Percentiles rank a stretch among this genome's conserved stretches.
phyloP scores from a whole-genome alignment of 2,797 vertebrate species.

The Tolypeutes matacus region DNA sequence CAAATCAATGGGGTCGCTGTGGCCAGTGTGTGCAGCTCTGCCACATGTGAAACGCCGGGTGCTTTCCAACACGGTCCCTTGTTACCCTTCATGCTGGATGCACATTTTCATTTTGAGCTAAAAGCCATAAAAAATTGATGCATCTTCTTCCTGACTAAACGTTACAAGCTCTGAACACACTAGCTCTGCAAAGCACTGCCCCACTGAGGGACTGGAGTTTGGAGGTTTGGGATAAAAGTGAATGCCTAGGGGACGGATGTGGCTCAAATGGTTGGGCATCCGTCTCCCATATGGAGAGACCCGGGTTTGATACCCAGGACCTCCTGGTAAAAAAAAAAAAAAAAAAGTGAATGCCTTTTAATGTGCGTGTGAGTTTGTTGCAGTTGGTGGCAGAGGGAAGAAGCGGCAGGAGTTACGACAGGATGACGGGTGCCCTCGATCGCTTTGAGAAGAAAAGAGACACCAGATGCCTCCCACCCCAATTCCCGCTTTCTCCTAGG shows the following conservation, averaged over 20 bases:
- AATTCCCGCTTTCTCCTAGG: too few species aligned
- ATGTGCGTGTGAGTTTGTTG: background rate
- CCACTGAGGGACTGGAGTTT: background rate
- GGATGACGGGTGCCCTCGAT: too few species aligned
- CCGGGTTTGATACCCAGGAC: too few species aligned
- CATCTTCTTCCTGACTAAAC: background rate
- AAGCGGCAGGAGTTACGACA: too few species aligned
- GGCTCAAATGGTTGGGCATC: too few species aligned
- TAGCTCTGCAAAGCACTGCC: background rate
- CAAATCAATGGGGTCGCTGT: rapidly evolving
- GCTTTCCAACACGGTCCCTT: background rate
- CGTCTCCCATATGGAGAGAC: too few species aligned
- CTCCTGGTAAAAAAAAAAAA: too few species aligned
- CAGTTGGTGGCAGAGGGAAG: too few species aligned
- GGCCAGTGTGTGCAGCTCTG: background rate
- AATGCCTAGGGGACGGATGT: too few species aligned
- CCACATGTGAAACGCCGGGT: rapidly evolving
- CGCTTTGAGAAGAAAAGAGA: background rate
- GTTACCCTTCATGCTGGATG: background rate
- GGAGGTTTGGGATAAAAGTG: background rate
- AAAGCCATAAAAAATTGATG: conserved; percentile 22
- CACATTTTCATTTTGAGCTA: conserved; percentile 6
- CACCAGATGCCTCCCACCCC: too few species aligned
- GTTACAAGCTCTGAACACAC: background rate
- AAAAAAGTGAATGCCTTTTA: background rate